Evolutionary conservation across 2,113 vertebrate species (phyloP).

Genomic region (Hemichromis elongatus): DNA sequence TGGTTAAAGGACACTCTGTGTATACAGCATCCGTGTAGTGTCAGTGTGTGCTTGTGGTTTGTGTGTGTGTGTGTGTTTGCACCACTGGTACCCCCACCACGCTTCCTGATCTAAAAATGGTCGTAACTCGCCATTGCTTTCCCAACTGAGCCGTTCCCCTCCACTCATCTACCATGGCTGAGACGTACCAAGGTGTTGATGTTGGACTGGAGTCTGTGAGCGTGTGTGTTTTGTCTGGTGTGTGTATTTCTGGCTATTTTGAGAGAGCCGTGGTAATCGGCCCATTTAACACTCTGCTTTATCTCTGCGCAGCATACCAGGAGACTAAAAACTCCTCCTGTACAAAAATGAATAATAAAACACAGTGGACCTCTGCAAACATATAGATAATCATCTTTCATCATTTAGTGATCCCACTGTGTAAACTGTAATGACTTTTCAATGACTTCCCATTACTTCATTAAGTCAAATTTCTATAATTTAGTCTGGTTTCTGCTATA

Average conservation of each 20-base stretch:
- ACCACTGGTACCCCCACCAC: background rate
- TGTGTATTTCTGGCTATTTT: constrained; percentile 38
- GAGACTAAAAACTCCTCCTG: background rate
- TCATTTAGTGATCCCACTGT: background rate
- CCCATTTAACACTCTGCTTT: constrained; percentile 30
- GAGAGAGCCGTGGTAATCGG: constrained; percentile 1
- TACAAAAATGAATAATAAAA: constrained; percentile 14
- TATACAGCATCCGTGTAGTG: background rate
- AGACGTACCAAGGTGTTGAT: constrained; percentile 28
- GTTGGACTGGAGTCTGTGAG: background rate
- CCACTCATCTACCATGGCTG: background rate
- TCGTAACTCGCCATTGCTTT: background rate
- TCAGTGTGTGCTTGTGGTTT: constrained; percentile 19
- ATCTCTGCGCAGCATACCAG: constrained; percentile 10
- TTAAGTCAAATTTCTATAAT: background rate
- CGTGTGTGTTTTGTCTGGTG: background rate
- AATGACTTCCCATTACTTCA: background rate
- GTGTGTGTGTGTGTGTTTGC: background rate
- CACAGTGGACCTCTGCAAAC: background rate
- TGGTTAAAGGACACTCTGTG: background rate
- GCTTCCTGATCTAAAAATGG: constrained; percentile 22
- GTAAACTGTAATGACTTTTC: background rate
- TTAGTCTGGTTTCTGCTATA: background rate
- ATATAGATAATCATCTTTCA: background rate
- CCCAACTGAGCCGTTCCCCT: background rate